Conservation (phyloP, 1,140 invertebrate genomes). For the Palaemon carinicauda region DNA sequence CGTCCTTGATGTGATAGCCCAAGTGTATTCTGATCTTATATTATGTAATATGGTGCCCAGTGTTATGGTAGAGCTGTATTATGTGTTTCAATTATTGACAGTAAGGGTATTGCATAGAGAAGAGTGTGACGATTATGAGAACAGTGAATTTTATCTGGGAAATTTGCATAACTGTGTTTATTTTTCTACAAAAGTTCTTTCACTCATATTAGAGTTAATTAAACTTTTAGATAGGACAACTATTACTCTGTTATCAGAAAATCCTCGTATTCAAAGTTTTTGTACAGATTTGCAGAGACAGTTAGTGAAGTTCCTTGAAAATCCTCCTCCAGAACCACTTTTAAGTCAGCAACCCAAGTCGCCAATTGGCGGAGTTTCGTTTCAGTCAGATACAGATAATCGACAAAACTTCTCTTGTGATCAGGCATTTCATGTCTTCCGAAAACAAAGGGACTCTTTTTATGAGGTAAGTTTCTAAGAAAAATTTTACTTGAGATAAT, state of each 20-base stretch:
- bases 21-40: conserved; percentile 65
- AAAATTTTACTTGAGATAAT: no score
- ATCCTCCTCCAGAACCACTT: conserved; percentile 36
- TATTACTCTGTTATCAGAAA: conserved; percentile 68
- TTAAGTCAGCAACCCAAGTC: conserved; percentile 56
- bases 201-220: conserved; percentile 66
- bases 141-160: conserved; percentile 10
- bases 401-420: conserved; percentile 79
- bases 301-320: conserved; percentile 61
- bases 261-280: conserved; percentile 68
- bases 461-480: conserved; percentile 72
- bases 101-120: conserved; percentile 21
- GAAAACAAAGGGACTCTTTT: conserved; percentile 83
- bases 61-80: conserved; percentile 71
- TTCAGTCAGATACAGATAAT: conserved; percentile 73
- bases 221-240: conserved; percentile 69
- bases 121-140: not conserved
- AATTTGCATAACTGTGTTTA: conserved; percentile 72
- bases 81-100: conserved; percentile 69
- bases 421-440: conserved; percentile 79
- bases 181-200: conserved; percentile 70
- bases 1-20: conserved; percentile 63
- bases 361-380: conserved; percentile 53
- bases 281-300: conserved; percentile 65
- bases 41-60: conserved; percentile 68